Base-by-base conservation (phyloP, 2,113 vertebrate species). In the Rhinoderma darwinii region DNA sequence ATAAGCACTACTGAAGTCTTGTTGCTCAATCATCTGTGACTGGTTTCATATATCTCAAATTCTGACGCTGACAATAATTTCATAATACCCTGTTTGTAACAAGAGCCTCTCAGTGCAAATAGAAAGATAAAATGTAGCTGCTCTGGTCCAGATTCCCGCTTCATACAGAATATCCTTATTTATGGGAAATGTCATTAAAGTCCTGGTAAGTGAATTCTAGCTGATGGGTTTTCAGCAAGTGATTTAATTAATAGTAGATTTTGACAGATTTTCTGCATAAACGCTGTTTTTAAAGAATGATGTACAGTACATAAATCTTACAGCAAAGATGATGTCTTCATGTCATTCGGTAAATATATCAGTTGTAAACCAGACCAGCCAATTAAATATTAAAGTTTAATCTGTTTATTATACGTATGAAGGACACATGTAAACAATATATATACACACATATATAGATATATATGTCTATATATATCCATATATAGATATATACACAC, bases 21-120 rank as follows among this genome's bases (percentile, higher is more conserved):
- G 92, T 92, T 93, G 92, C 95, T 95, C 95, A 96, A 93, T 96
- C 95, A 96, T 92, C 92, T 94, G 91, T 93, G 93, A 93, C 92
- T 90, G 90, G 89, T 90, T 89, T 70, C 87, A 90, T 91, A 89
- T 93, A 88, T 90, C 90, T 90, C 90, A 92, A 51, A 91, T 86
- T 84, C 88, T 89, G 89, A 85, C 74, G 77, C 87, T 90, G 90
- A 88, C 88, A 88, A 73, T 76, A 91, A 88, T 89, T 91, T 90
- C 83, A 91, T 86, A 91, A 90, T 93, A 91, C 83, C 77, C 86
- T 75, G 88, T 88, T 66, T 44, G 82, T 90, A 90, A 90, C 83
- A 54, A 90, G 93, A 47, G 70, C 88, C 88, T 92, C 70, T 72
- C 87, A 77, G 84, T 79, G 92, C 81, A 92, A 90, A 92, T 91